These are phyloP conservation scores for Acronicta aceris DNA, from an alignment of 2,888 invertebrate species.

Conservation along the genomic window DNA sequence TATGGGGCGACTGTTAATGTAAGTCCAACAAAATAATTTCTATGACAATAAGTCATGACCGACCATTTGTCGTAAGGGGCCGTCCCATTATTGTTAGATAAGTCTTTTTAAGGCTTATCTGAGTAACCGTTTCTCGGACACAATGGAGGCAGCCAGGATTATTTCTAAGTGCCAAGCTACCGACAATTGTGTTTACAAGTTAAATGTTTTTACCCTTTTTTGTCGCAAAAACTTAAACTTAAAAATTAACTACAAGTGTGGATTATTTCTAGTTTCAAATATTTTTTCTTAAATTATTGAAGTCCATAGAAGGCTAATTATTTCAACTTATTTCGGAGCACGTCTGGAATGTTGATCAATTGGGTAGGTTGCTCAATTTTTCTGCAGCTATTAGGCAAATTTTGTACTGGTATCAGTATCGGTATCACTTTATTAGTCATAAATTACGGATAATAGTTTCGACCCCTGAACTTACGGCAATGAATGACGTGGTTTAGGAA, in stretches of 20 bases:
- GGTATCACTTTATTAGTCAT: too few relatives aligned
- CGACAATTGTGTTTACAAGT: constrained; percentile 55
- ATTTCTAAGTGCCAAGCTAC: constrained; percentile 64
- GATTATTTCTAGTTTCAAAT: constrained; percentile 27
- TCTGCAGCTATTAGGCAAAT: too few relatives aligned
- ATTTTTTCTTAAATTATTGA: constrained; percentile 11
- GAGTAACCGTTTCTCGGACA: constrained; percentile 67
- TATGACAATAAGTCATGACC: constrained; percentile 53
- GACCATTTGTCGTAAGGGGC: constrained; percentile 63
- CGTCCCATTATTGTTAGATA: constrained; percentile 51
- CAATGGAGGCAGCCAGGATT: constrained; percentile 69
- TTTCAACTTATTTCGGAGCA: neutral
- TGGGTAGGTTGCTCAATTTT: neutral
- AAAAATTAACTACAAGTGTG: constrained; percentile 18
- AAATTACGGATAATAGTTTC: too few relatives aligned
- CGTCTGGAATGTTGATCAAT: neutral
- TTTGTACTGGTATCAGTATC: too few relatives aligned
- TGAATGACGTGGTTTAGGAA: neutral
- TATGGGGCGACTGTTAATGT: constrained; percentile 36
- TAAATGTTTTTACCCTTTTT: constrained; percentile 37
- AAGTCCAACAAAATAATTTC: constrained; percentile 35
- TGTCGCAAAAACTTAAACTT: constrained; percentile 13
- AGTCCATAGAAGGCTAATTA: neutral
- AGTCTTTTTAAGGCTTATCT: constrained; percentile 71
- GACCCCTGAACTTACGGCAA: neutral